Evolutionary conservation across 2,888 invertebrate species (phyloP).

Genomic region (Bembecia ichneumoniformis): DNA sequence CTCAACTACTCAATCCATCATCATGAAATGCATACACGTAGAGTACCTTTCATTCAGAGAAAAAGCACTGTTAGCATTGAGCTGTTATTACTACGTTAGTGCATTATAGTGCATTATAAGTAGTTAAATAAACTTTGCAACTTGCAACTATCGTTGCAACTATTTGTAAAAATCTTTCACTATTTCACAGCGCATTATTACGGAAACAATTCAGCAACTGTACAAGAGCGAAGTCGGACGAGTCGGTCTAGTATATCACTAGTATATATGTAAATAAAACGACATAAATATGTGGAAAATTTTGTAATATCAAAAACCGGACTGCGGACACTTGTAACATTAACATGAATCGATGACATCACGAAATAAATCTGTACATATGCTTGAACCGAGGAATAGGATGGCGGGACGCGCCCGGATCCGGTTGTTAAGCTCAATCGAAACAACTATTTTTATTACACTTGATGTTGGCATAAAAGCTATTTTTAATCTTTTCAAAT

Average conservation of each 20-base stretch:
- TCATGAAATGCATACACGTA: too few species aligned
- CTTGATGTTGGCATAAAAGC: conserved; percentile 39
- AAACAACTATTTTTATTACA: conserved; percentile 63
- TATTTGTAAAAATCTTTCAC: too few species aligned
- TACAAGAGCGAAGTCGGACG: too few species aligned
- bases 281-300: background rate
- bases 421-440: conserved; percentile 57
- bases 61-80: too few species aligned
- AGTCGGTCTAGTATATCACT: background rate
- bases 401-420: conserved; percentile 53
- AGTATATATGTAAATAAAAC: background rate
- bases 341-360: conserved; percentile 54
- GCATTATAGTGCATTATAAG: too few species aligned
- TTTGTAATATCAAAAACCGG: background rate
- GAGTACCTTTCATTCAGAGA: too few species aligned
- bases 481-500: conserved; percentile 30
- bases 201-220: too few species aligned
- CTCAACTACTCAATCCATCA: too few species aligned
- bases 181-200: too few species aligned
- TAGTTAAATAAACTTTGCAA: too few species aligned
- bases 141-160: too few species aligned
- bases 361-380: conserved; percentile 52
- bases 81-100: too few species aligned
- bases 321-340: conserved; percentile 1
- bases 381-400: conserved; percentile 28